Base-by-base conservation (phyloP, 1,140 invertebrate genomes). In the Zophobas morio region DNA sequence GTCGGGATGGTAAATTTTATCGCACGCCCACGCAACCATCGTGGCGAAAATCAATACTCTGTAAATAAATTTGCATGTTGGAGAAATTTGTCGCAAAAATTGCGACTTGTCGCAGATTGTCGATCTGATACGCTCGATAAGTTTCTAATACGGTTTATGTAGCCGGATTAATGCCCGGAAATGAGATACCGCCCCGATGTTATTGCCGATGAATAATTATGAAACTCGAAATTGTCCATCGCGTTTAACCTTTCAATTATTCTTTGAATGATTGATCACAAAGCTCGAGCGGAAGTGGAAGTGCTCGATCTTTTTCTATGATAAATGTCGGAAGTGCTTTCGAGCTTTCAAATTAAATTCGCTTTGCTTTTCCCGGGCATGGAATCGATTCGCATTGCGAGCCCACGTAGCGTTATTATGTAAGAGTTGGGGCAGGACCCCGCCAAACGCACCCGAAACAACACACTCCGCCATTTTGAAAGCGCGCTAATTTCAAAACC, bases 241-340 rank as follows among this genome's bases (percentile, higher is more conserved):
- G 32, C 39, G 60, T 40, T 66, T 42, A 42, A 66, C 60, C 60
- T 66, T 66, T 66, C 37, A 66, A 66, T 66, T 66, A 66, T 40
- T 40, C 56, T 1, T 66, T 66, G 60, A 66, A 66, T 66, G 60
- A 66, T 66, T 66, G 60, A 66, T 66, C 60, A 66, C 60, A 66
- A 42, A 66, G 60, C 60, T 66, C 8, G 60, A 66, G 0, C 60
- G 60, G 60, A 66, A 66, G 60, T 66, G 39, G 39, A 66, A 66
- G 60, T 66, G 5, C 60, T 66, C 60, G 60, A 40, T 66, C 60
- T 66, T 66, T 66, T 66, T 66, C 60, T 66, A 42, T 66, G 60
- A 66, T 66, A 66, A 66, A 66, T 66, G 60, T 66, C 60, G 60
- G 60, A 66, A 66, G 60, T 42, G 60, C 60, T 66, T 66, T 66